Percentiles rank a stretch among this genome's conserved stretches.
phyloP scores from a whole-genome alignment of 2,797 vertebrate genomes.

The Neostethus bicornis region DNA sequence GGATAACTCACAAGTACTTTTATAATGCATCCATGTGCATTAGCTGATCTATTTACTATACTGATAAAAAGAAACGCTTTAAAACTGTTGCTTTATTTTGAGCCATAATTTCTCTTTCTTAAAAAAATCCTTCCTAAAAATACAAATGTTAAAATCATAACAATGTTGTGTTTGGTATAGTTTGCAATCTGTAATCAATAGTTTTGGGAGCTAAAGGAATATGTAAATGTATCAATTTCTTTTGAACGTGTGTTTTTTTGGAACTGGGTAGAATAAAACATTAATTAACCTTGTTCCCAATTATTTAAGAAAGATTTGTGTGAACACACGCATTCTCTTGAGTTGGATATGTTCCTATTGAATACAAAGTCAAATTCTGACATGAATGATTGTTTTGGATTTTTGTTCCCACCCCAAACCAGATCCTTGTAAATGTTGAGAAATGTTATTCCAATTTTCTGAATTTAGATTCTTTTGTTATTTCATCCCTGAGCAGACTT shows the following conservation, averaged over 20 bases:
- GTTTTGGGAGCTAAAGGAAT: no score
- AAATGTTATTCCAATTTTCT: constrained; percentile 61
- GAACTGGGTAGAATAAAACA: no score
- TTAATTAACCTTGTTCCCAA: no score
- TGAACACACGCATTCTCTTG: no score
- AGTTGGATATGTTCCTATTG: background rate
- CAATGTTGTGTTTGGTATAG: background rate
- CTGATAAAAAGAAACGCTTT: no score
- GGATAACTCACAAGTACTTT: background rate
- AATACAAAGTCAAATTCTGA: constrained; percentile 7
- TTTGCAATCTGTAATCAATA: background rate
- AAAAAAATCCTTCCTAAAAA: no score
- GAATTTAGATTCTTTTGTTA: constrained; percentile 54
- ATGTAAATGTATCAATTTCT: background rate
- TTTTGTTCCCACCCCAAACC: constrained; percentile 21
- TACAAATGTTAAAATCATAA: background rate
- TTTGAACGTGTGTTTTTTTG: no score
- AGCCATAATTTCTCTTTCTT: no score
- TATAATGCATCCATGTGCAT: background rate
- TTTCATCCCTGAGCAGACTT: constrained; percentile 41
- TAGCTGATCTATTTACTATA: background rate
- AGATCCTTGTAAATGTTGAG: constrained; percentile 60
- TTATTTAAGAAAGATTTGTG: no score
- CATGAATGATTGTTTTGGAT: constrained; percentile 20
- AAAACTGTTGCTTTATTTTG: no score